These are phyloP conservation scores for Meiosimyza platycephala DNA, from an alignment of 2,888 invertebrate genomes.

Conservation along the genomic window DNA sequence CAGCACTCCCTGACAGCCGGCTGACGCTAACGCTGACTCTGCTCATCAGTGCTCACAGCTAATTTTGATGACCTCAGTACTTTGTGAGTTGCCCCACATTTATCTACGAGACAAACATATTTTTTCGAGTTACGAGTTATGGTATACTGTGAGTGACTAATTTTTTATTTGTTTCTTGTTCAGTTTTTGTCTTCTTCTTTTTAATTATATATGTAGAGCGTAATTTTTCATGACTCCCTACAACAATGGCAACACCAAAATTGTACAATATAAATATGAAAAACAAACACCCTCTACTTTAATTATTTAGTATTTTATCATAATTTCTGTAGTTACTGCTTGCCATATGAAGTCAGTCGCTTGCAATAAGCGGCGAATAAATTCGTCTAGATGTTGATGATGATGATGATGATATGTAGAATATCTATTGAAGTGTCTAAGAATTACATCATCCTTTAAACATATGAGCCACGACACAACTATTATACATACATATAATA, in stretches of 20 bases:
- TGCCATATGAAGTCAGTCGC: no score
- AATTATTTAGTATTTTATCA: constrained; percentile 23
- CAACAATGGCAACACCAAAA: not conserved
- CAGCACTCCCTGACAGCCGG: not conserved
- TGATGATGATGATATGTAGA: no score
- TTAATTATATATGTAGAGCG: constrained; percentile 23
- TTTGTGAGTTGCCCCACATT: not conserved
- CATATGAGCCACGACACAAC: no score
- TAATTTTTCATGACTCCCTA: constrained; percentile 28
- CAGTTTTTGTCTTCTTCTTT: not conserved
- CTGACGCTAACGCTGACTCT: not conserved
- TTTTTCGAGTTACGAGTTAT: no score
- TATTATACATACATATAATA: no score
- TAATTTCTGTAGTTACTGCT: not conserved
- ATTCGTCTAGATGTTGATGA: no score
- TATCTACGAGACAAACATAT: not conserved
- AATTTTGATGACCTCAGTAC: not conserved
- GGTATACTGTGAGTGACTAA: no score
- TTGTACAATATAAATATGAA: no score
- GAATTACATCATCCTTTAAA: no score
- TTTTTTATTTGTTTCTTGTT: constrained; percentile 10
- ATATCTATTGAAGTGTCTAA: no score
- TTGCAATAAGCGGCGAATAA: no score
- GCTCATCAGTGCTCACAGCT: constrained; percentile 13
- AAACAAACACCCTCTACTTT: constrained; percentile 29